Evolutionary conservation across 2,888 invertebrate species (phyloP), one percentile per base, ranked within the genome.

Genomic region (Drosophila nr. medialis): DNA sequence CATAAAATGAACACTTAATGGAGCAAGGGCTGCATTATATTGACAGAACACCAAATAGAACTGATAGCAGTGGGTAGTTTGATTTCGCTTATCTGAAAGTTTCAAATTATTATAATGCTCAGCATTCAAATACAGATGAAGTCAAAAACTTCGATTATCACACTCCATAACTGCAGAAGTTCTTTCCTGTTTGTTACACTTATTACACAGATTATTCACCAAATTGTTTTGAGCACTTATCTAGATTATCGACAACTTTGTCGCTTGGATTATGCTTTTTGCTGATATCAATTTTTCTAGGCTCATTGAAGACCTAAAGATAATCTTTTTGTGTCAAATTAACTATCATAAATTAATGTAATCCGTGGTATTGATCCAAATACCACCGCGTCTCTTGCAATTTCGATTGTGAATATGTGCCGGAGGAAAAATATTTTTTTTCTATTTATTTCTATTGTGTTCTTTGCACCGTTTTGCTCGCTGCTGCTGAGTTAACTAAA

Each of bases 1-100:
- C 55, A 58, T 77, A 72, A 86, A 83, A 74, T 65, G 83, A 58
- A 66, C 81, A 83, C 64, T 70, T 72, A 86, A 82, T 83, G 74
- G 77, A 66, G 72, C 80, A 64, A 76, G 61, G 48, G 55, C 45
- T 61, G 63, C 67, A 49, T 68, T 32, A 42, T 62, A 40, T 53
- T 36, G 50, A 64, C 29, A 4, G n/a, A 53, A 24, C 36, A 21
- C 38, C 27, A 18, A 21, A 21, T 21, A 32, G 32, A 21, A 15
- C 51, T 1, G n/a, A 32, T 21, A 21, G 10, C 11, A 54, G 27
- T 30, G 15, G 18, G 13, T 29, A 29, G 40, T 30, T 13, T 13
- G n/a, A n/a, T 27, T 27, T 21, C n/a, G 24, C 18, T 36, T 64
- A 45, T 29, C 36, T 30, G 5, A 49, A 1, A 59, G 24, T 24